phyloP scores from a whole-genome alignment of 2,888 invertebrate species.

The Stenchaetothrips biformis region DNA sequence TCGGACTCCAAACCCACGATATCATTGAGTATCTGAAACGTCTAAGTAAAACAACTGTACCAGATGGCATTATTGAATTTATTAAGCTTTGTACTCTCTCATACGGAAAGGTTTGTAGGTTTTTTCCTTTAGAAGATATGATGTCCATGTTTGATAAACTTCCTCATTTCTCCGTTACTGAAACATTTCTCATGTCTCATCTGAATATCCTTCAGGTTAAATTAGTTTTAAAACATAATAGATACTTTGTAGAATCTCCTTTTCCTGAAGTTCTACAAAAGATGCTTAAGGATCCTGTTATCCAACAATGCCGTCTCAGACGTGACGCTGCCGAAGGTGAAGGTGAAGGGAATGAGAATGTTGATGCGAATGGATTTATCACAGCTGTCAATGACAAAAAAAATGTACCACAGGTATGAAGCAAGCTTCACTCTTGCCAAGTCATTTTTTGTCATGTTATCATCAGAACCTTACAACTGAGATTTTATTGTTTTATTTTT shows the following conservation, averaged over 20 bases:
- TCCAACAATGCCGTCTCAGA: constrained; percentile 86
- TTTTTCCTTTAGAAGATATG: constrained; percentile 3
- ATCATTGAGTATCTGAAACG: constrained; percentile 94
- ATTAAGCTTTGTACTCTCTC: constrained; percentile 94
- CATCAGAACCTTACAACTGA: constrained; percentile 33
- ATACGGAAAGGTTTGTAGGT: constrained; percentile 78
- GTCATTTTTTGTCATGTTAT: neutral
- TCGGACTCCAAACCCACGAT: constrained; percentile 94
- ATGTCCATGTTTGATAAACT: neutral
- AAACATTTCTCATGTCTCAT: neutral
- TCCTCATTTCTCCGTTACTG: too few species aligned
- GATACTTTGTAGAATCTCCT: constrained; percentile 90
- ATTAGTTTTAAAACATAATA: constrained; percentile 93
- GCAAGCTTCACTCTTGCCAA: neutral
- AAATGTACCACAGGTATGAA: constrained; percentile 45
- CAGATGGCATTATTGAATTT: constrained; percentile 92
- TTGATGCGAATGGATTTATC: constrained; percentile 55
- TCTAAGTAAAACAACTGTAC: constrained; percentile 91
- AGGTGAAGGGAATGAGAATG: constrained; percentile 41
- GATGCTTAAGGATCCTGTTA: constrained; percentile 85
- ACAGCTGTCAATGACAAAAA: constrained; percentile 51
- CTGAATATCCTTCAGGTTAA: constrained; percentile 56
- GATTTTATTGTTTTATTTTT: neutral
- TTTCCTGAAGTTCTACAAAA: constrained; percentile 95
- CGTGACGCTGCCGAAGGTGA: constrained; percentile 52